Conservation (phyloP, 2,113 vertebrate species). For the Lutjanus erythropterus region DNA sequence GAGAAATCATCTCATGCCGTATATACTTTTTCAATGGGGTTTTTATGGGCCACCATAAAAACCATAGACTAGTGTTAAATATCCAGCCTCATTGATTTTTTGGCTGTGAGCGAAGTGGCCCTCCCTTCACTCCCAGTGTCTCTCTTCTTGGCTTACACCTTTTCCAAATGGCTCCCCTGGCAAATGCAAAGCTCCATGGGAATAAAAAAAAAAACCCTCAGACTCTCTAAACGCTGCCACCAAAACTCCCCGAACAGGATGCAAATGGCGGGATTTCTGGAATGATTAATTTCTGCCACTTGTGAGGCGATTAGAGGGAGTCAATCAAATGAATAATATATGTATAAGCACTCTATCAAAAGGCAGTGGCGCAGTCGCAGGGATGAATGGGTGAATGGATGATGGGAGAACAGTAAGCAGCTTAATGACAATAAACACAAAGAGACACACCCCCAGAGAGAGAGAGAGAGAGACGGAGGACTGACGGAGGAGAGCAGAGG, state of each 20-base stretch:
- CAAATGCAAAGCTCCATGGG: conserved; percentile 7
- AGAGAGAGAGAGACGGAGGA: conserved; percentile 5
- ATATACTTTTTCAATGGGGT: conserved; percentile 70
- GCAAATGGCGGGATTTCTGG: conserved; percentile 66
- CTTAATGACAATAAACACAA: conserved; percentile 68
- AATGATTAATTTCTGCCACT: conserved; percentile 78
- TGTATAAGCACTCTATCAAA: conserved; percentile 61
- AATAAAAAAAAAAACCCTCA: background rate
- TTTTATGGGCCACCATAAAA: conserved; percentile 79
- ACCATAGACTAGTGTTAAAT: conserved; percentile 70
- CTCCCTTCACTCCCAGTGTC: background rate
- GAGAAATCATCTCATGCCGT: conserved; percentile 77
- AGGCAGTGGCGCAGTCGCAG: conserved; percentile 36
- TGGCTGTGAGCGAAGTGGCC: conserved; percentile 43
- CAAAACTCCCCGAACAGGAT: conserved; percentile 46
- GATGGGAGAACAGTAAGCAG: conserved; percentile 55
- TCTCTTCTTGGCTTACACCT: conserved; percentile 25
- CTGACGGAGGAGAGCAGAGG: background rate
- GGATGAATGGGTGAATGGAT: conserved; percentile 44
- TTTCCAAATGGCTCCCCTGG: conserved; percentile 24
- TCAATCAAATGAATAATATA: conserved; percentile 81
- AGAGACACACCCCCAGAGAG: conserved; percentile 7
- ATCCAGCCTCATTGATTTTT: conserved; percentile 77
- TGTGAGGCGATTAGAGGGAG: conserved; percentile 74
- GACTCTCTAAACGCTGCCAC: conserved; percentile 14